These are phyloP conservation scores for Notothenia rossii DNA, from an alignment of 2,113 vertebrate genomes.

Conservation along the genomic window DNA sequence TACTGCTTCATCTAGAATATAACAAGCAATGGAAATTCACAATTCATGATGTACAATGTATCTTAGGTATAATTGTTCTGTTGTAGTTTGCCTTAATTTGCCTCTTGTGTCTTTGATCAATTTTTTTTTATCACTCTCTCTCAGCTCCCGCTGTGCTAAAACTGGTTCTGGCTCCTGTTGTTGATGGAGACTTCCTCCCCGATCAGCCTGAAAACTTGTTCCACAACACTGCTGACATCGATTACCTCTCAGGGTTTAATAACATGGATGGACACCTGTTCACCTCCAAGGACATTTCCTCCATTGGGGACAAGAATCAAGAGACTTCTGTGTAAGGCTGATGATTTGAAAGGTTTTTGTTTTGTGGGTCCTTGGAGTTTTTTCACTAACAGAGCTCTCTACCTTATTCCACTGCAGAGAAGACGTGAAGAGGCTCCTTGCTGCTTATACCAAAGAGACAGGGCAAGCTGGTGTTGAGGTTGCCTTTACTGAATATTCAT, in stretches of 20 bases:
- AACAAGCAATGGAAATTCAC: neutral
- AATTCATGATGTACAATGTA: neutral
- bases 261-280: conserved; percentile 90
- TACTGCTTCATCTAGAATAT: neutral
- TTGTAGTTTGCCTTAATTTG: too few species aligned
- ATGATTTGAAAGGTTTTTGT: neutral
- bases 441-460: conserved; percentile 77
- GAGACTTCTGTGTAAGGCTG: conserved; percentile 35
- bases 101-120: too few species aligned
- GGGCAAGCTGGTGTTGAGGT: conserved; percentile 69
- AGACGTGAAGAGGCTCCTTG: conserved; percentile 78
- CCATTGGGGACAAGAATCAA: conserved; percentile 71
- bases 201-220: conserved; percentile 85
- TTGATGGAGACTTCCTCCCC: conserved; percentile 91
- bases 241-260: conserved; percentile 89
- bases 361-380: neutral
- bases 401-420: conserved; percentile 72
- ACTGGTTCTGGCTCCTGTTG: conserved; percentile 81
- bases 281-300: conserved; percentile 80
- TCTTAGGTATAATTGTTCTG: too few species aligned
- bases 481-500: conserved; percentile 83
- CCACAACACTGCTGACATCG: conserved; percentile 85
- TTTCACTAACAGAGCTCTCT: neutral
- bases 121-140: neutral
- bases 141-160: conserved; percentile 83